A percentile compares a stretch with the other conserved stretches of the same genome.
Conservation (phyloP, 2,888 invertebrate genomes). For the Pherbina coryleti region DNA sequence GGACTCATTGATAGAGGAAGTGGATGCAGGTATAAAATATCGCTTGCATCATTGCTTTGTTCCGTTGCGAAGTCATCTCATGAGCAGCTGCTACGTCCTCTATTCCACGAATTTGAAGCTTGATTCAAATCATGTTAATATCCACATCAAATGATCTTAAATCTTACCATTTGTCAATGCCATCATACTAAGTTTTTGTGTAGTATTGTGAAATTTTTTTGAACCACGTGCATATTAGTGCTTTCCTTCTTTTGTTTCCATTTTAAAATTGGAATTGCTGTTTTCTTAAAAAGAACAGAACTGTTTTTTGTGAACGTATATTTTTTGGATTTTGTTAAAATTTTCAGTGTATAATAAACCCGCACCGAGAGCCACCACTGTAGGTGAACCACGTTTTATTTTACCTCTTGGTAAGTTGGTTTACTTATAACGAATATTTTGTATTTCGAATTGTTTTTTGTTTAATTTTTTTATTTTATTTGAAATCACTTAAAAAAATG, state of each 20-base stretch:
- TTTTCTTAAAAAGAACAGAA: neutral
- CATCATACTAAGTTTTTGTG: neutral
- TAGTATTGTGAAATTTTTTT: neutral
- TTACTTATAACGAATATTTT: constrained; percentile 20
- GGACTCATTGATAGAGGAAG: constrained; percentile 95
- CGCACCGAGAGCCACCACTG: neutral
- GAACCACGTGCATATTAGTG: neutral
- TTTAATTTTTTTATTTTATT: neutral
- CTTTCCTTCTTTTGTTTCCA: neutral
- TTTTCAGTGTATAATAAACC: constrained; percentile 20
- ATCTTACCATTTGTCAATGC: neutral
- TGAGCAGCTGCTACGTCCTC: neutral
- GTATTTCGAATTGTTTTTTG: neutral
- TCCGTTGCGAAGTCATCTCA: neutral
- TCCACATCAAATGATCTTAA: neutral
- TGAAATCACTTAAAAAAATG: neutral
- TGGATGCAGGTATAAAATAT: constrained; percentile 82
- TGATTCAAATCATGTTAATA: neutral
- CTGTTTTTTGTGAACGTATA: constrained; percentile 15
- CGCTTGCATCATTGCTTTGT: neutral
- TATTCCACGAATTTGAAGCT: neutral
- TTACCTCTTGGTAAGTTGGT: constrained; percentile 60
- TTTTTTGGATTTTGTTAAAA: constrained; percentile 29
- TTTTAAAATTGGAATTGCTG: neutral
- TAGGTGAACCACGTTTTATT: constrained; percentile 56